Base-by-base conservation (phyloP, 2,888 invertebrate genomes). In the Megamerina dolium region DNA sequence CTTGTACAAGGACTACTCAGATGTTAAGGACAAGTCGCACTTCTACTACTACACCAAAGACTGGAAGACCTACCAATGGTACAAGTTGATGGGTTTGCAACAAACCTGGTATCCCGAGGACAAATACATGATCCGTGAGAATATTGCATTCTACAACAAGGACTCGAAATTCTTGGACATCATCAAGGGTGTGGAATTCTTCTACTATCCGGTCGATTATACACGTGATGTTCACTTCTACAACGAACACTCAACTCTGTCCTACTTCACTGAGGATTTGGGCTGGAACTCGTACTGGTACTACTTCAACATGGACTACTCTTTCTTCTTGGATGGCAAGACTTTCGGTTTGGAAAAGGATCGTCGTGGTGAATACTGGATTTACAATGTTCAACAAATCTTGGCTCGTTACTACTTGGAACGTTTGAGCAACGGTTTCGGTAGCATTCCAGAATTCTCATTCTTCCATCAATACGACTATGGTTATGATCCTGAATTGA, bases 261-360 rank as follows among this genome's bases (percentile, higher is more conserved):
- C 78, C 27, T 85, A 85, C 69, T 82, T 83, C 69, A 81, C 79
- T 23, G 83, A 85, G 60, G 85, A 85, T 58, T 73, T 84, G 53
- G 83, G 81, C 46, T 70, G 81, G 57, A 85, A 82, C 63, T 58
- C 77, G 17, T 77, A 75, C 58, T 81, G 82, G 68, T 80, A 79
- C 63, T 76, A 79, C 59, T 64, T 68, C 51, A 74, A 77, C 49
- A 63, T 81, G 50, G 72, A 77, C 37, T 79, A 77, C 58, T 81
- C 83, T 29, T 81, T 79, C 75, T 81, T 81, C 78, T 70, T 81
- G 63, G 73, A 74, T 36, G 75, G 76, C 41, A 70, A 76, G 18
- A 70, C 76, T 39, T 74, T 73, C 45, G 71, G 70, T 12, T 43
- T 73, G 35, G 53, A 70, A 14, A 78, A 77, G 56, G 75, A 79